Evolutionary conservation across 2,113 vertebrate species (phyloP), one percentile per base, ranked within the genome.

Genomic region (Otocyon megalotis): DNA sequence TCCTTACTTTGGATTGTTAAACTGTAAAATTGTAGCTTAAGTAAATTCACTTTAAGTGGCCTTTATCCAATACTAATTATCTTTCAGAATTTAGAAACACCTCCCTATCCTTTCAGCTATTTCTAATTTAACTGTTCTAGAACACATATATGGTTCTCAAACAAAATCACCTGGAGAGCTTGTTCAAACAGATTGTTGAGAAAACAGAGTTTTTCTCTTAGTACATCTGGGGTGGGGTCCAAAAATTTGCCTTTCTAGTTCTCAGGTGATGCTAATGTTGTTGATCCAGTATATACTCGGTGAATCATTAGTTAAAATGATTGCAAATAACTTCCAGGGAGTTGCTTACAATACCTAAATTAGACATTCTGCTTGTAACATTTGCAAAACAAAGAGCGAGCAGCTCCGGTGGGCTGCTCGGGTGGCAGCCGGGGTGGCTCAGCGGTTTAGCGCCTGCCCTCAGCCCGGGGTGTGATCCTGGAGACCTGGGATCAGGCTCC

Each of bases 91-190:
- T 93, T 19, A 96, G 15, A 89, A 94, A 92, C 0, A 1, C 19
- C 32, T 93, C 17, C 43, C 8, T 53, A 58, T 48, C 14, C 1
- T 65, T 69, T 4, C 50, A 85, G 54, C 7, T 86, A 19, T 88
- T 89, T 86, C 43, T 88, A 82, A 84, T 56, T 72, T 83, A 80
- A 74, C 8, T 90, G 9, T 90, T 94, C 37, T 84, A 94, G 24
- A 62, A 62, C n/a, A 35, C 43, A 62, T 0, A 28, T 24, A 8
- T 20, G 54, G 2, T 71, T 96, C 54, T 77, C 63, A 62, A 60
- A 28, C 30, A 93, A 48, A 87, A 62, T 96, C 60, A 76, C 11
- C n/a, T 74, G 54, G 8, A 94, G 9, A 3, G 5, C 28, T 79
- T 90, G 56, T 71, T 88, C 54, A 85, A 95, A n/a, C 1, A 19